Conservation (phyloP, 1,140 invertebrate genomes). For the Microplitis demolitor region DNA sequence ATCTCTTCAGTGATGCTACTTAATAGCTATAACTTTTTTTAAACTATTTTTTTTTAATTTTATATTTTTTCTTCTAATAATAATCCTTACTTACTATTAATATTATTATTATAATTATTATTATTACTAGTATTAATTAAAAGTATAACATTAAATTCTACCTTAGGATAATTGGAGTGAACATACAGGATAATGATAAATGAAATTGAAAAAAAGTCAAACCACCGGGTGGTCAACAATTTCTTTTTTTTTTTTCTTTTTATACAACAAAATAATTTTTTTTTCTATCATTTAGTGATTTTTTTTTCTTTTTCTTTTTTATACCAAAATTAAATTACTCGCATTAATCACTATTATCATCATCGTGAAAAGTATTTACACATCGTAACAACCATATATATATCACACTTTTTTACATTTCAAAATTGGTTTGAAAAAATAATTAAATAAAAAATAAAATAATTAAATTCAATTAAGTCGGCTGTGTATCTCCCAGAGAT, state of each 20-base stretch:
- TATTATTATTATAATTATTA: neutral
- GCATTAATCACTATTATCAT: conserved; percentile 27
- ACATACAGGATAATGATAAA: conserved; percentile 38
- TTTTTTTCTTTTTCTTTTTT: conserved; percentile 14
- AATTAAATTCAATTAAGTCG: no score
- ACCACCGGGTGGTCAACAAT: conserved; percentile 43
- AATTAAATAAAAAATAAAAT: no score
- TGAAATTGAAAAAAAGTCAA: conserved; percentile 42
- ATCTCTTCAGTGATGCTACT: neutral
- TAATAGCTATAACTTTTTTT: conserved; percentile 3
- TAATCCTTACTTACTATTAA: neutral
- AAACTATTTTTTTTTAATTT: conserved; percentile 1
- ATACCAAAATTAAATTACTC: conserved; percentile 19
- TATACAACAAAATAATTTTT: conserved; percentile 54
- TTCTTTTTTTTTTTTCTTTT: conserved; percentile 45
- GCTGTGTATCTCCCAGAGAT: no score
- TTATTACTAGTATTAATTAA: conserved; percentile 2
- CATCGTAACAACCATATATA: conserved; percentile 44
- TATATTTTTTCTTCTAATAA: neutral
- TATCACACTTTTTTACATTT: conserved; percentile 55
- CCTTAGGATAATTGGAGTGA: conserved; percentile 35
- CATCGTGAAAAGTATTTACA: conserved; percentile 39
- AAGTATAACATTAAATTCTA: conserved; percentile 4
- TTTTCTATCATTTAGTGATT: conserved; percentile 29
- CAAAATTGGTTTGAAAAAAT: conserved; percentile 22